Conservation (phyloP, 30 jellyfish, hydroid and myxozoan genomes). For the Cassiopea andromeda region DNA sequence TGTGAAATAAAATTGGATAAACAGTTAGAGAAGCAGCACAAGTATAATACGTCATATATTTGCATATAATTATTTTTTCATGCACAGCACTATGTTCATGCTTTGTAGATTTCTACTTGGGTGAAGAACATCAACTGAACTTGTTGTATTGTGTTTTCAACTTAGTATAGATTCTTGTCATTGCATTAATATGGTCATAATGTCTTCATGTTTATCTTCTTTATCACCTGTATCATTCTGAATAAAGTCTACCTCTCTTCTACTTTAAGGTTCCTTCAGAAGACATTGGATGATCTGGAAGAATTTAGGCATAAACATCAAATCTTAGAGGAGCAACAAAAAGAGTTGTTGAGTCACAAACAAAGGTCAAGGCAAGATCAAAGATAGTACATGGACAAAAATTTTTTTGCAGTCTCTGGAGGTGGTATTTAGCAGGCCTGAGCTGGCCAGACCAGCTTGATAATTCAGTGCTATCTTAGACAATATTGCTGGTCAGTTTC, state of each 20-base stretch:
- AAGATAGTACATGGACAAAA: background rate
- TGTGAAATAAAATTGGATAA: constrained; percentile 79
- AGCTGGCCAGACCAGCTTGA: too few relatives aligned
- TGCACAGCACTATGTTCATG: too few relatives aligned
- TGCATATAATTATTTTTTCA: background rate
- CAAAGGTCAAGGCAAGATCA: constrained; percentile 36
- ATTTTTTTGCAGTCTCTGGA: too few relatives aligned
- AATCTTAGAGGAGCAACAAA: constrained; percentile 88
- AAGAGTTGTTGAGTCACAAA: constrained; percentile 62
- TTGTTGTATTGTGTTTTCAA: too few relatives aligned
- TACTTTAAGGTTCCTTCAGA: constrained; percentile 73
- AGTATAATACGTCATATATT: constrained; percentile 1
- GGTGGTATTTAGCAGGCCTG: too few relatives aligned
- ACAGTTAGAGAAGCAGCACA: constrained; percentile 78
- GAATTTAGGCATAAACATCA: constrained; percentile 83
- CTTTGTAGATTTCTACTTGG: too few relatives aligned
- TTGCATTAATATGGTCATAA: too few relatives aligned
- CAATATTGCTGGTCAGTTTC: too few relatives aligned
- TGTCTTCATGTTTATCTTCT: background rate
- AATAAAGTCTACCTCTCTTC: too few relatives aligned
- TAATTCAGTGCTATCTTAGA: too few relatives aligned
- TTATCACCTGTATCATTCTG: background rate
- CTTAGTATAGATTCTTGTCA: too few relatives aligned
- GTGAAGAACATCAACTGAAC: too few relatives aligned
- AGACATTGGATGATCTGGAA: constrained; percentile 81